Base-by-base conservation (phyloP, 2,888 invertebrate species). In the Agrochola lota region DNA sequence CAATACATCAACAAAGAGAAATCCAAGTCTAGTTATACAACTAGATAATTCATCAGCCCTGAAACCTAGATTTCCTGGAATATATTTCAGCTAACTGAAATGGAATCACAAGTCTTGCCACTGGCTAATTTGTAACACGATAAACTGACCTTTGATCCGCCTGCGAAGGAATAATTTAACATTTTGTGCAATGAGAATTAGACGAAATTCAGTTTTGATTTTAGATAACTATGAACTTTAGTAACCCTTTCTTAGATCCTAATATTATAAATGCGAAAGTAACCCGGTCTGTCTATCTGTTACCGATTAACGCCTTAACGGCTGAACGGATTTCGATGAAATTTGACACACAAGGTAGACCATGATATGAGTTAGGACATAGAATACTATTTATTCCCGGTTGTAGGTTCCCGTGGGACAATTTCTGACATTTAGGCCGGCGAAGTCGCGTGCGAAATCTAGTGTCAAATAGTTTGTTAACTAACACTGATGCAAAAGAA, bases 111-210 rank as follows among this genome's bases (percentile, higher is more conserved):
- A 84, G 40, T 74, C 73, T 71, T 73, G 49, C 73, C 70, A 73
- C 66, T 71, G 66, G 20, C 64, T 81, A 78, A 87, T 87, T 83
- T 81, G 75, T 72, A 69, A 77, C 60, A 35, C 26, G 71, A 43
- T 68, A 63, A 78, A 77, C 70, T 77, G 63, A 74, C 71, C 52
- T 77, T 81, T 68, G 4, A 67, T 74, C 72, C 23, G 66, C 12
- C 63, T 76, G 57, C 9, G 60, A 57, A 64, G n/a, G 63, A 57
- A 80, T 78, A 70, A 85, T 75, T 77, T 64, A 73, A 72, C n/a
- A 68, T 72, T 46, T 20, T 40, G 3, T 46, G 6, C 40, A 69
- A 49, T 23, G 12, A 57, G 6, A 11, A 49, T 71, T 20, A n/a
- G 0, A n/a, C 9, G 12, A 11, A 66, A 35, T 70, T 71, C 11